phyloP scores from a whole-genome alignment of 2,888 invertebrate species.

The Polia nebulosa region DNA sequence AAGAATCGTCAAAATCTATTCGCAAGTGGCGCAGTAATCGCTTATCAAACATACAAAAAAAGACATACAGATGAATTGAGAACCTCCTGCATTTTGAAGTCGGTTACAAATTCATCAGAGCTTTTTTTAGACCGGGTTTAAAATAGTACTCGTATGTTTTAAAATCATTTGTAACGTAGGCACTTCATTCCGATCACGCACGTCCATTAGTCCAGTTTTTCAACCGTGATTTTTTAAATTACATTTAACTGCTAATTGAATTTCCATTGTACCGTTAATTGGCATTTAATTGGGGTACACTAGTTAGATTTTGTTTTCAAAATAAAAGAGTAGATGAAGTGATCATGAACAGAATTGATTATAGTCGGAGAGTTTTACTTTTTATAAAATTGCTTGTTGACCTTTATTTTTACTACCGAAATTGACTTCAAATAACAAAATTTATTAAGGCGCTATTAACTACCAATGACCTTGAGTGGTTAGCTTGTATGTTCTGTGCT shows the following conservation, averaged over 20 bases:
- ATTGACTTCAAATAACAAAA: no score
- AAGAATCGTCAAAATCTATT: no score
- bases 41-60: no score
- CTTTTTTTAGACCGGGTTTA: background rate
- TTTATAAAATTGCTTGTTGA: background rate
- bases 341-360: background rate
- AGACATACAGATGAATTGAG: no score
- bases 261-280: slow-evolving; percentile 30
- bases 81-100: no score
- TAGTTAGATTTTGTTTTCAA: slow-evolving; percentile 13
- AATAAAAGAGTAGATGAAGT: slow-evolving; percentile 9
- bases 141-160: slow-evolving; percentile 27
- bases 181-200: slow-evolving; percentile 45
- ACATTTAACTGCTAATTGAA: slow-evolving; percentile 39
- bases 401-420: background rate
- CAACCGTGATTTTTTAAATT: slow-evolving; percentile 42
- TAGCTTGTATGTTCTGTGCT: no score
- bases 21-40: no score
- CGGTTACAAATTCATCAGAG: no score
- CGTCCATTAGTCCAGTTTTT: slow-evolving; percentile 32
- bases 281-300: background rate
- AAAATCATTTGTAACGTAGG: slow-evolving; percentile 31
- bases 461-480: no score
- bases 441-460: no score
- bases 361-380: background rate